Percentiles rank a stretch among this genome's conserved stretches.
These are phyloP conservation scores for Saguinus imperator DNA, from an alignment of 2,113 vertebrate species.

Conservation along the genomic window DNA sequence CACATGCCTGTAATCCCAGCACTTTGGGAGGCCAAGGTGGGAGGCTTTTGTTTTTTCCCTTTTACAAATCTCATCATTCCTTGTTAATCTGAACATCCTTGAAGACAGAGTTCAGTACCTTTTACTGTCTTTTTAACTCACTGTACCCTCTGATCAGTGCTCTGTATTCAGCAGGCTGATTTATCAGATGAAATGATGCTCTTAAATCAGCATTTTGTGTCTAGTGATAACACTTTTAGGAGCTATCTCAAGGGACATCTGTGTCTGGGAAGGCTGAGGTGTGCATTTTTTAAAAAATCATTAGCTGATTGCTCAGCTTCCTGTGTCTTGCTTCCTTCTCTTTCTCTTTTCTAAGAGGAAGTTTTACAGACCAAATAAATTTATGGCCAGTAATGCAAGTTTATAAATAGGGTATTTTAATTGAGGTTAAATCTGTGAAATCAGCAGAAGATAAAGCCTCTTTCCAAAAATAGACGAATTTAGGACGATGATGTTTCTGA, in stretches of 20 bases:
- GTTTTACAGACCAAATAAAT: constrained; percentile 16
- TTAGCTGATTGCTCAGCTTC: not conserved
- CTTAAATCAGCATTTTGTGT: not conserved
- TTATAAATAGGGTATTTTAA: constrained; percentile 60
- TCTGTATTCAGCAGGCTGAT: not conserved
- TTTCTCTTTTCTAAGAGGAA: constrained; percentile 34
- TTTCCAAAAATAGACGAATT: constrained; percentile 45
- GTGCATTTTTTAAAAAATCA: not conserved
- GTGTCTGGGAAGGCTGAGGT: not conserved
- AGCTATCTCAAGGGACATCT: not conserved
- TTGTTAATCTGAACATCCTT: not conserved
- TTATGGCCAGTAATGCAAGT: constrained; percentile 19
- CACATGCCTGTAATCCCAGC: not conserved
- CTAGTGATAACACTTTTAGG: not conserved
- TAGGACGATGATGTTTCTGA: constrained; percentile 19
- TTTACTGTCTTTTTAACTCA: not conserved
- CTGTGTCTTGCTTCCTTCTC: not conserved
- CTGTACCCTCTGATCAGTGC: not conserved
- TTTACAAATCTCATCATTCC: not conserved
- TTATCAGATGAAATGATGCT: not conserved
- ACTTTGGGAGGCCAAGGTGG: too few species aligned
- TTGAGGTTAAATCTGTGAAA: constrained; percentile 45
- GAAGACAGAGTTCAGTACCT: not conserved
- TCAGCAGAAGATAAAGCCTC: constrained; percentile 59
- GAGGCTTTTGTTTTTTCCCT: not conserved